These are phyloP conservation scores for Parnassius mnemosyne DNA, from an alignment of 2,888 invertebrate species.

Conservation along the genomic window DNA sequence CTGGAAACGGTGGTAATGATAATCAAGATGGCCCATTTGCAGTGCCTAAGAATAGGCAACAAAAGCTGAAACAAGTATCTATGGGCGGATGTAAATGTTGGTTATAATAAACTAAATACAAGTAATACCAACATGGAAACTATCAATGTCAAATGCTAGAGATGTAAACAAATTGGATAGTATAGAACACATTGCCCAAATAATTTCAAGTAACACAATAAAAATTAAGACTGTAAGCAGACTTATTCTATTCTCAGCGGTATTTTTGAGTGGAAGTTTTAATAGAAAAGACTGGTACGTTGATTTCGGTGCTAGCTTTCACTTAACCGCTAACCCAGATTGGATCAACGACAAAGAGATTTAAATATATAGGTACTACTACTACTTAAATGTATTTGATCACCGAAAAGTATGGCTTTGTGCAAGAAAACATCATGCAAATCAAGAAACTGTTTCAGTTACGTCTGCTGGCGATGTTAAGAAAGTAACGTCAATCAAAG, in stretches of 20 bases:
- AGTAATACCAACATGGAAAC: constrained; percentile 7
- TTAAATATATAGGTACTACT: too few species aligned
- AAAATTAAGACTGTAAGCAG: background rate
- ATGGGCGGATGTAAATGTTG: background rate
- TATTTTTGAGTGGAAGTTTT: constrained; percentile 28
- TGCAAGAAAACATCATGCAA: constrained; percentile 23
- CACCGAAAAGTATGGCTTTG: too few species aligned
- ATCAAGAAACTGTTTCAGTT: constrained; percentile 25
- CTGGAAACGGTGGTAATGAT: background rate
- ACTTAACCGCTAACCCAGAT: too few species aligned
- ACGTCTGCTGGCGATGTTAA: constrained; percentile 27
- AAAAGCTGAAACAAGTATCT: too few species aligned
- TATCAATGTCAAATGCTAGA: constrained; percentile 21
- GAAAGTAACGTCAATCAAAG: constrained; percentile 20
- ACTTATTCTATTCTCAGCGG: constrained; percentile 28
- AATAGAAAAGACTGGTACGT: constrained; percentile 29
- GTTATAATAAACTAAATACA: background rate
- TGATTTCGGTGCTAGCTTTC: constrained; percentile 21
- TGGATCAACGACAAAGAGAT: background rate
- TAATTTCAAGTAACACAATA: constrained; percentile 4
- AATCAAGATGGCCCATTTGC: background rate
- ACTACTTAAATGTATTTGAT: too few species aligned
- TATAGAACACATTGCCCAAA: constrained; percentile 22
- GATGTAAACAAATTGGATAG: constrained; percentile 30
- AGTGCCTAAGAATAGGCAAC: background rate